Evolutionary conservation across 1,140 invertebrate species (phyloP).

Genomic region (Hyposmocoma kahamanoa): DNA sequence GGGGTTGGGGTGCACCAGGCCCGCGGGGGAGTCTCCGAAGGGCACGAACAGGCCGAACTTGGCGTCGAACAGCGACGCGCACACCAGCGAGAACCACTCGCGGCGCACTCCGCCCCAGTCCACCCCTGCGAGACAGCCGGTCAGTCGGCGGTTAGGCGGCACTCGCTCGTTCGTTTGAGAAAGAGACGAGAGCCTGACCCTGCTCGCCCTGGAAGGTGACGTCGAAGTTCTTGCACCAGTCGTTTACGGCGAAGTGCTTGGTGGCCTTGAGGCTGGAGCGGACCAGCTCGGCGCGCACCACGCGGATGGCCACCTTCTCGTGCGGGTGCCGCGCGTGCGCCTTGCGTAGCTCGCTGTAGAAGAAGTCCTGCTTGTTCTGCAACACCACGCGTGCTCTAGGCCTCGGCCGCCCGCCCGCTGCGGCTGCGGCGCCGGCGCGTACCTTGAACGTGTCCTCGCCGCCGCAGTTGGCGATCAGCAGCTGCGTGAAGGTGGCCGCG

Average conservation of each 20-base stretch:
- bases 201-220: constrained; percentile 93
- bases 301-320: constrained; percentile 87
- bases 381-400: constrained; percentile 1
- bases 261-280: constrained; percentile 91
- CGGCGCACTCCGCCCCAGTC: constrained; percentile 95
- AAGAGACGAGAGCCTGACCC: constrained; percentile 71
- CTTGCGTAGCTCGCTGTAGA: constrained; percentile 93
- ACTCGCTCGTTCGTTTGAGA: background rate
- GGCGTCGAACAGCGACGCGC: constrained; percentile 89
- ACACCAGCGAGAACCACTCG: constrained; percentile 95
- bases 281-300: constrained; percentile 85
- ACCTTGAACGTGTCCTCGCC: constrained; percentile 94
- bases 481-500: constrained; percentile 93
- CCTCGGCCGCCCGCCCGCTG: too few relatives aligned
- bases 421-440: background rate
- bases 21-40: constrained; percentile 89
- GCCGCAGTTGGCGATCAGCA: constrained; percentile 95
- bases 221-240: constrained; percentile 96
- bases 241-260: constrained; percentile 83
- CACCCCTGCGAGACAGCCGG: constrained; percentile 76
- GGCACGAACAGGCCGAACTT: constrained; percentile 87
- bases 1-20: constrained; percentile 92
- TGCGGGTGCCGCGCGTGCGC: constrained; percentile 90
- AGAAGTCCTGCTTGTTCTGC: constrained; percentile 93
- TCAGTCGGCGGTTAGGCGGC: background rate